Conservation (phyloP, 2,113 vertebrate genomes). For the Aegotheles bennettii region DNA sequence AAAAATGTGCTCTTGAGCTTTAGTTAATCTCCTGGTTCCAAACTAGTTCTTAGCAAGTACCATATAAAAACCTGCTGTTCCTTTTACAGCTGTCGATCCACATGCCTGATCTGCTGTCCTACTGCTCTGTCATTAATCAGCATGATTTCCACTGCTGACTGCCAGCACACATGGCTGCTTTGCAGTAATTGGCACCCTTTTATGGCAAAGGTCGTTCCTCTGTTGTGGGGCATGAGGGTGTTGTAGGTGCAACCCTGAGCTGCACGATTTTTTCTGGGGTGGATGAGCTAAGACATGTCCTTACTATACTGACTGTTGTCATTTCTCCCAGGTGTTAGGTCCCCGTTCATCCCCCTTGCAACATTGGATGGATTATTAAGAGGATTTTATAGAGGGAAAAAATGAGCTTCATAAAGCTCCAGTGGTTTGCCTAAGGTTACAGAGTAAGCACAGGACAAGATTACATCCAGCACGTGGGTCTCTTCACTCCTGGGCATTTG, state of each 20-base stretch:
- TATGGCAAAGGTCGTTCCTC: background rate
- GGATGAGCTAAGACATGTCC: background rate
- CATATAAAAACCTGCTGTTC: background rate
- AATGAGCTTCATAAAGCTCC: background rate
- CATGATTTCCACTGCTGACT: background rate
- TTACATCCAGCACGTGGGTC: background rate
- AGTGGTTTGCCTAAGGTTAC: background rate
- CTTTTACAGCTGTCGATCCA: background rate
- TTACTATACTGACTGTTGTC: background rate
- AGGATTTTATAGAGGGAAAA: background rate
- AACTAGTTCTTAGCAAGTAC: background rate
- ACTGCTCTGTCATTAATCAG: background rate
- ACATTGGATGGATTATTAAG: background rate
- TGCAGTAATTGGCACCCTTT: background rate
- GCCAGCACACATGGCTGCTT: accelerated
- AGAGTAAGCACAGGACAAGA: background rate
- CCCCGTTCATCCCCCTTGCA: background rate
- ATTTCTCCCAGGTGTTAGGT: background rate
- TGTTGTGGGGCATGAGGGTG: background rate
- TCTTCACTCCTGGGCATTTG: background rate
- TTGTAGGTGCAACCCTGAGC: background rate
- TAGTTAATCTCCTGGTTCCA: background rate
- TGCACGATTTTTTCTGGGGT: background rate
- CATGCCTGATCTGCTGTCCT: background rate
- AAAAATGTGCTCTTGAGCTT: background rate